A percentile compares a stretch with the other conserved stretches of the same genome.
These are phyloP conservation scores for Marcusenius ussheri DNA, from an alignment of 2,113 vertebrate species.

Conservation along the genomic window DNA sequence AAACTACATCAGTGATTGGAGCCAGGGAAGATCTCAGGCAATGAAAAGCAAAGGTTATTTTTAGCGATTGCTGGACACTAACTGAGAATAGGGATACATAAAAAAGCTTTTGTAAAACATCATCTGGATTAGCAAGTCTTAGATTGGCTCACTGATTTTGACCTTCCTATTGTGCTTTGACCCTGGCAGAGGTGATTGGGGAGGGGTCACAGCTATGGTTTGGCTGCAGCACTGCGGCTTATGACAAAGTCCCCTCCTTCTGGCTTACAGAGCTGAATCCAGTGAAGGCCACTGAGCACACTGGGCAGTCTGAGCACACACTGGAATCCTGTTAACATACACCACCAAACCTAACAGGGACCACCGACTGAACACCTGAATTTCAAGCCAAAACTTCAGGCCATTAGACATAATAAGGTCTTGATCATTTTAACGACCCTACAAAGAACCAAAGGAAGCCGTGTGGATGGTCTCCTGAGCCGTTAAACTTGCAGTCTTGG, in stretches of 20 bases:
- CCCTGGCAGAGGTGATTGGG: background rate
- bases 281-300: background rate
- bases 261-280: background rate
- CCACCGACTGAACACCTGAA: background rate
- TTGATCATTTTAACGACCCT: background rate
- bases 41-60: background rate
- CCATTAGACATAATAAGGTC: background rate
- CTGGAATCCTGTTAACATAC: background rate
- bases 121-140: background rate
- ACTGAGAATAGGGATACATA: background rate
- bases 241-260: background rate
- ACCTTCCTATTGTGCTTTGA: background rate
- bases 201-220: background rate
- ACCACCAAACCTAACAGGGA: background rate
- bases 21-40: background rate
- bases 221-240: background rate
- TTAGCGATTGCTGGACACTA: background rate
- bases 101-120: background rate
- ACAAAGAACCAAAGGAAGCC: background rate
- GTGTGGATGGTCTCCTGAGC: background rate
- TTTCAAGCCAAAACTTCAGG: background rate
- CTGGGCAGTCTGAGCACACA: background rate
- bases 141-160: background rate
- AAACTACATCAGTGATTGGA: background rate
- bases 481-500: background rate